Base-by-base conservation (phyloP, 2,888 invertebrate genomes). In the Odontomyia ornata region DNA sequence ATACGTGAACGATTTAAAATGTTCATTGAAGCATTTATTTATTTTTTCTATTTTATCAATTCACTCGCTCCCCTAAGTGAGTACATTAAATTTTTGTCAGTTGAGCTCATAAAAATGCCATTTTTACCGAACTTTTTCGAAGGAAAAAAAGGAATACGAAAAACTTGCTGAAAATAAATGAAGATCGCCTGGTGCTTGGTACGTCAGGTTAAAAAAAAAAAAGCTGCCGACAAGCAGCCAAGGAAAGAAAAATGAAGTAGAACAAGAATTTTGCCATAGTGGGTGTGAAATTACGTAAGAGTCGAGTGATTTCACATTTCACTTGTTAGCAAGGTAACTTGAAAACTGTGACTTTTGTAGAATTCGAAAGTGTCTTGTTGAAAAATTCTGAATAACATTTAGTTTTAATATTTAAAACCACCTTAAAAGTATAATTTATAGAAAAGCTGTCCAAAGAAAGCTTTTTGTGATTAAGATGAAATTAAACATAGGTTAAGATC, bases 231-330 rank as follows among this genome's bases (percentile, higher is more conserved):
- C 36, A 36, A 36, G 36, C 36, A 36, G 5, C 3, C 3, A 36
- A 36, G 5, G 36, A 36, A 36, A 36, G 36, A 9, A 36, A 36
- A 36, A 36, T 36, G 36, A 9, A 36, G 52, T 52, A 15, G 18
- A 52, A 52, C 28, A 64, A 64, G 64, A 64, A 64, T 64, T 13
- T 52, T 64, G 2, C 15, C 46, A 13, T 13, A 30, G 72, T 72
- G 72, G 72, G 72, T 72, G 72, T 72, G 52, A 11, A 36, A 23
- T 72, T 72, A 72, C 72, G 72, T 56, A 72, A 72, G n/a, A 18
- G 28, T 72, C 72, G 72, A 28, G 52, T 57, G 52, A 57, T 72
- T 72, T 72, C 56, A n/a, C n/a, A 30, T 56, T 72, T 72, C 72
- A 43, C 46, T 67, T 23, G 36, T 36, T 36, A 36, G 9, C 36